phyloP scores from a whole-genome alignment of 2,113 vertebrate genomes.

The Dissostichus mawsoni region DNA sequence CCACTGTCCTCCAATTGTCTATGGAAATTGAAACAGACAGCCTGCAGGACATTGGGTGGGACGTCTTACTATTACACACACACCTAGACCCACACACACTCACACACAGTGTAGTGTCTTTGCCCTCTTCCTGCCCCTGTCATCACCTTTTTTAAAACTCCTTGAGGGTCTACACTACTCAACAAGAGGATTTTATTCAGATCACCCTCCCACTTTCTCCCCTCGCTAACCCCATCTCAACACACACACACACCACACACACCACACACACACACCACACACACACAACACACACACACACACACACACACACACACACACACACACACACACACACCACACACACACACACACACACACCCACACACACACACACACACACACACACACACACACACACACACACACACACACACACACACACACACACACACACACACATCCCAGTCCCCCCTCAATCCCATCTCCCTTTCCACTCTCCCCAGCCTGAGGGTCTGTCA shows the following conservation, averaged over 20 bases:
- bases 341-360: background rate
- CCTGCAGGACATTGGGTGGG: background rate
- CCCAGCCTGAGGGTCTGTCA: slow-evolving; percentile 6
- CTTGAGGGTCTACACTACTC: slow-evolving; percentile 45
- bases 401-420: background rate
- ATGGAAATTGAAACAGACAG: background rate
- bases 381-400: background rate
- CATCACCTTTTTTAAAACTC: slow-evolving; percentile 62
- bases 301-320: background rate
- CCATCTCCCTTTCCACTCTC: slow-evolving; percentile 14
- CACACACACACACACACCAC: background rate
- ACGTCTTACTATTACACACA: background rate
- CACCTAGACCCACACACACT: slow-evolving; percentile 8
- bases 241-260: slow-evolving; percentile 1
- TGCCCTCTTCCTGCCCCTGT: slow-evolving; percentile 51
- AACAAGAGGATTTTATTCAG: slow-evolving; percentile 65
- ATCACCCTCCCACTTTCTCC: slow-evolving; percentile 21
- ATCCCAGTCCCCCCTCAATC: background rate
- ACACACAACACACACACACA: background rate
- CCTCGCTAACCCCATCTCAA: background rate
- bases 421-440: background rate
- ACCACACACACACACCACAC: background rate
- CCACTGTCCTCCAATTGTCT: background rate
- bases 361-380: background rate
- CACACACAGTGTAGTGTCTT: slow-evolving; percentile 5